Conservation (phyloP, 2,113 vertebrate species). For the Forbesichthys papilliferus region DNA sequence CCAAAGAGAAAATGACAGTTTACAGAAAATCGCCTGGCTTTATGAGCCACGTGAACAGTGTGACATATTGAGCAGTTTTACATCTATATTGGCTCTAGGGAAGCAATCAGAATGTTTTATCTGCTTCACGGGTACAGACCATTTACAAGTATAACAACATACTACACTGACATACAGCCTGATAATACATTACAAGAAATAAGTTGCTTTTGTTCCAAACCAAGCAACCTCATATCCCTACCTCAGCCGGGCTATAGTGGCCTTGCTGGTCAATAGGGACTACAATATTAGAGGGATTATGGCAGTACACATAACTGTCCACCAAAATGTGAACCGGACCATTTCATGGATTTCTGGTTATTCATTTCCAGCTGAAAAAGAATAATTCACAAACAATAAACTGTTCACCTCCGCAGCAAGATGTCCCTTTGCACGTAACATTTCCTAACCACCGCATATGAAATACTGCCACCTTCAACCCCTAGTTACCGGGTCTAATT, state of each 20-base stretch:
- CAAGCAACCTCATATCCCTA: not conserved
- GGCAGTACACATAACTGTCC: not conserved
- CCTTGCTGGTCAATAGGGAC: not conserved
- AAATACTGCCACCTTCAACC: slow-evolving; percentile 56
- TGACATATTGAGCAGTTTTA: slow-evolving; percentile 50
- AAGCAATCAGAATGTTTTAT: slow-evolving; percentile 31
- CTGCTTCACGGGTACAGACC: slow-evolving; percentile 25
- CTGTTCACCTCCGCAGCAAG: not conserved
- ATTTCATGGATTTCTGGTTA: not conserved
- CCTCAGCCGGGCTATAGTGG: not conserved
- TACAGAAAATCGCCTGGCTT: slow-evolving; percentile 47
- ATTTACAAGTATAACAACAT: slow-evolving; percentile 13
- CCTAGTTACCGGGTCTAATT: slow-evolving; percentile 45
- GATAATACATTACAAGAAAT: not conserved
- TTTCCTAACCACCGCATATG: slow-evolving; percentile 8
- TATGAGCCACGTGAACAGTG: slow-evolving; percentile 48
- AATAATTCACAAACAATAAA: not conserved
- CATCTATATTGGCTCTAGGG: slow-evolving; percentile 32
- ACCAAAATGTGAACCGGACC: not conserved
- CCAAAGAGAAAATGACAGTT: slow-evolving; percentile 49
- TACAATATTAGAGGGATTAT: not conserved
- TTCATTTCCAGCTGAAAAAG: not conserved
- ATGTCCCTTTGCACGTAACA: too few relatives aligned
- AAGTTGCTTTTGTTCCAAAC: not conserved
- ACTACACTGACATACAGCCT: not conserved